phyloP scores from a whole-genome alignment of 2,888 invertebrate genomes.

The Blastobasis lacticolella region DNA sequence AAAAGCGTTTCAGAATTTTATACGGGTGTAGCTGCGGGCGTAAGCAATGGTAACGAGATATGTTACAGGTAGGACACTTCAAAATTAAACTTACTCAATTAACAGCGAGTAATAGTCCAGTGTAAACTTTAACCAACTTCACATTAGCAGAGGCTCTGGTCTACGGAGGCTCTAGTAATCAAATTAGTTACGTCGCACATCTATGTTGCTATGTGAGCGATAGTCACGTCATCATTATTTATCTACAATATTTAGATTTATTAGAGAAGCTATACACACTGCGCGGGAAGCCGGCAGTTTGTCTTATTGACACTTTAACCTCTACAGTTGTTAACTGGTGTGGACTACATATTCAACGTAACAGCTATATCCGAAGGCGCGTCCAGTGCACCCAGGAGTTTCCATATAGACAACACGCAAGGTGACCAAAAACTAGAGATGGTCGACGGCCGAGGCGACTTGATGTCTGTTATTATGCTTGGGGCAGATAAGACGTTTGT shows the following conservation, averaged over 20 bases:
- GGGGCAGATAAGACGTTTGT: conserved; percentile 34
- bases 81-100: no score
- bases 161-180: no score
- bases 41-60: no score
- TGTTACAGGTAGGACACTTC: no score
- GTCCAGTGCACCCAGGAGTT: conserved; percentile 20
- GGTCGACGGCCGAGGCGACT: conserved; percentile 34
- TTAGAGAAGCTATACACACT: neutral
- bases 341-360: conserved; percentile 42
- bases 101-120: no score
- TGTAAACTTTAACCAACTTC: no score
- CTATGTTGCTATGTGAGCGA: no score
- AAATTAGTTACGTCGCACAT: no score
- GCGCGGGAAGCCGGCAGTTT: neutral
- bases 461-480: conserved; percentile 39
- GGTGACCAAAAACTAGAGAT: conserved; percentile 31
- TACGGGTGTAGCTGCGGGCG: no score
- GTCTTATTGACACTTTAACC: neutral
- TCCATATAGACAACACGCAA: conserved; percentile 39
- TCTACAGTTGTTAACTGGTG: conserved; percentile 38
- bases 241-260: neutral
- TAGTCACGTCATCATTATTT: no score
- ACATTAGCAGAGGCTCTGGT: no score
- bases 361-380: conserved; percentile 20
- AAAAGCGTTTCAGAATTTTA: no score